Base-by-base conservation (phyloP, 37 sponge, comb jelly and placozoan species). In the Lycopodina hypogea region DNA sequence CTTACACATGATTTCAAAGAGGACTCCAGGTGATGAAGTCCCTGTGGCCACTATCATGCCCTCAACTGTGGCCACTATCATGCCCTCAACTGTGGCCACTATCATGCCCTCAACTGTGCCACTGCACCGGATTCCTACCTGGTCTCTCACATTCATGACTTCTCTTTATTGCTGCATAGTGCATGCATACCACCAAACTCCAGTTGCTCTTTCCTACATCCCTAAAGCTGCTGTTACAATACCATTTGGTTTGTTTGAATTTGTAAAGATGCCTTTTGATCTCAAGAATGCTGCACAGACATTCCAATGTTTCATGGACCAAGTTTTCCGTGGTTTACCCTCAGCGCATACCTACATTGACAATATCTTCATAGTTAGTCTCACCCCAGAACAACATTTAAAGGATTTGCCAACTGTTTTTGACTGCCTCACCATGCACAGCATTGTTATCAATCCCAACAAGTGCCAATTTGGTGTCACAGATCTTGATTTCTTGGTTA, bases 41-140 rank as follows among this genome's bases (percentile, higher is more conserved):
- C 51, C 69, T 24, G n/a, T 42, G 21, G 15, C 52, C 50, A 41
- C 52, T 68, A 48, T 56, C 70, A 29, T 21, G 80, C 53, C 56
- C 70, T 40, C 30, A 68, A 42, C 36, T 66, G 70, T 3, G 36
- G 9, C 73, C 85, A 62, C 48, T n/a, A n/a, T 57, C 26, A 29
- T 21, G 35, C 76, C 78, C 26, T 18, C 21, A 33, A 67, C 75
- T 35, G 76, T 68, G 80, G 18, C 70, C 71, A 22, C 68, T 74
- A 17, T 17, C 24, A 6, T 11, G 11, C 61, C 24, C 61, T 60
- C 61, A 21, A 60, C 61, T 84, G 9, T 80, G 75, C 22, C 90
- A 81, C 29, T 90, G 72, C 71, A 14, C 80, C 86, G 1, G 91
- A 90, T 59, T 24, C 79, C 18, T 85, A 90, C 51, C 86, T 86